Conservation (phyloP, 2,797 vertebrate species). For the Clamator glandarius region DNA sequence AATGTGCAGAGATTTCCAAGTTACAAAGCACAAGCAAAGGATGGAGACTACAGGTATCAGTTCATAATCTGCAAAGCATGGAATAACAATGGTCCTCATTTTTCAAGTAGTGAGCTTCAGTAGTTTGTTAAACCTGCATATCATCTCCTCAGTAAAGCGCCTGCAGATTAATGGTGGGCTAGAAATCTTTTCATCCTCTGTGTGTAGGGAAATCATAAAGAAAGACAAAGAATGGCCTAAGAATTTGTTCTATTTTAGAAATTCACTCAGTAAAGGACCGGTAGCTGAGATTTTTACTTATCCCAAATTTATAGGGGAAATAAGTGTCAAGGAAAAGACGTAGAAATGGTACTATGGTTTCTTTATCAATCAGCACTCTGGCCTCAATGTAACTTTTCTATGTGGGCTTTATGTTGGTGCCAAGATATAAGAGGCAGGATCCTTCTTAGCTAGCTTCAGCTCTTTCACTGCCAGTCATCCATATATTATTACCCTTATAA, state of each 20-base stretch:
- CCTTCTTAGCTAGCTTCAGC: neutral
- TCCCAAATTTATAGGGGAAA: neutral
- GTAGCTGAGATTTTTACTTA: neutral
- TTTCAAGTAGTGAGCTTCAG: slow-evolving; percentile 57
- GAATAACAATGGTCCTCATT: slow-evolving; percentile 65
- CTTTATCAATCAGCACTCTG: neutral
- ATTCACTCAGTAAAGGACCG: neutral
- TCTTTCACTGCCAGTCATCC: neutral
- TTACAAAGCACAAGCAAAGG: slow-evolving; percentile 19
- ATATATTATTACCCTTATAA: neutral
- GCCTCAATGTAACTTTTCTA: neutral
- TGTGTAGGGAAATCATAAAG: neutral
- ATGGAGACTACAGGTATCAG: slow-evolving; percentile 47
- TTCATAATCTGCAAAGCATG: slow-evolving; percentile 59
- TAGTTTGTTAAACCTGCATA: slow-evolving; percentile 49
- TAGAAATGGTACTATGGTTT: neutral
- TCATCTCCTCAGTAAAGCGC: slow-evolving; percentile 32
- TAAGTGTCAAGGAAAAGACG: neutral
- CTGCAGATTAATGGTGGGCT: slow-evolving; percentile 55
- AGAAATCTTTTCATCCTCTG: slow-evolving; percentile 22
- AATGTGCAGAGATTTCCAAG: slow-evolving; percentile 60
- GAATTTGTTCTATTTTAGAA: neutral
- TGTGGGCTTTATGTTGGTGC: neutral
- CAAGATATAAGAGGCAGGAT: neutral
- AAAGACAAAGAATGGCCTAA: neutral